Conservation (phyloP, 2,797 vertebrate species). For the Clarias platycephalus region DNA sequence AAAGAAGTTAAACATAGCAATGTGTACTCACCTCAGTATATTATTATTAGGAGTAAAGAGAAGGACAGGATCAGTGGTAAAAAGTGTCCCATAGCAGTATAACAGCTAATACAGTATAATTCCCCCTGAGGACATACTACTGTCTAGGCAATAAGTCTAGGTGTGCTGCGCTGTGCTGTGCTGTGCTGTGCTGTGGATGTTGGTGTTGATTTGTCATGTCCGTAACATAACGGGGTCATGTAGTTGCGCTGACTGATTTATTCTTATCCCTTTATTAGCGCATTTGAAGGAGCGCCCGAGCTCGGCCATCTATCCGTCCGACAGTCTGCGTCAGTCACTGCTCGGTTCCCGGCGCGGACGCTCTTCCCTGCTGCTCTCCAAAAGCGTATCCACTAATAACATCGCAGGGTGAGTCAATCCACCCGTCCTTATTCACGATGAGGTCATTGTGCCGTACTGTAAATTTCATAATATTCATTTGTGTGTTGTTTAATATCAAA, state of each 20-base stretch:
- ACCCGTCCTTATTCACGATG: not conserved
- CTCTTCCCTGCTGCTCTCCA: slow-evolving; percentile 83
- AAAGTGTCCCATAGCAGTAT: not conserved
- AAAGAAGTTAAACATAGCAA: no score
- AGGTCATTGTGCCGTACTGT: not conserved
- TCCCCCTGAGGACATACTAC: not conserved
- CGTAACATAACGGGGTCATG: not conserved
- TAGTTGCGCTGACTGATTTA: not conserved
- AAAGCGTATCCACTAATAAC: slow-evolving; percentile 92
- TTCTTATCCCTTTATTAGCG: slow-evolving; percentile 66
- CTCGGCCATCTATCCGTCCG: slow-evolving; percentile 87
- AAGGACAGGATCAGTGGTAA: not conserved
- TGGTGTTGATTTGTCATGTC: slow-evolving; percentile 6
- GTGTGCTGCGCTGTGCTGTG: not conserved
- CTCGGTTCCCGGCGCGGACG: slow-evolving; percentile 83
- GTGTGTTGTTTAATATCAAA: not conserved
- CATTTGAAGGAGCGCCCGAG: slow-evolving; percentile 81
- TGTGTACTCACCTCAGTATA: no score
- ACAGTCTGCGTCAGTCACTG: slow-evolving; percentile 84
- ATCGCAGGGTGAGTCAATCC: slow-evolving; percentile 81
- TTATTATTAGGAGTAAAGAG: not conserved
- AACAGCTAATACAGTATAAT: not conserved
- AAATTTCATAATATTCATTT: not conserved
- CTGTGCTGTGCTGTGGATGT: not conserved
- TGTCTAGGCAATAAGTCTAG: not conserved